These are phyloP conservation scores for Xenus cinereus DNA, from an alignment of 2,113 vertebrate species.

Conservation along the genomic window DNA sequence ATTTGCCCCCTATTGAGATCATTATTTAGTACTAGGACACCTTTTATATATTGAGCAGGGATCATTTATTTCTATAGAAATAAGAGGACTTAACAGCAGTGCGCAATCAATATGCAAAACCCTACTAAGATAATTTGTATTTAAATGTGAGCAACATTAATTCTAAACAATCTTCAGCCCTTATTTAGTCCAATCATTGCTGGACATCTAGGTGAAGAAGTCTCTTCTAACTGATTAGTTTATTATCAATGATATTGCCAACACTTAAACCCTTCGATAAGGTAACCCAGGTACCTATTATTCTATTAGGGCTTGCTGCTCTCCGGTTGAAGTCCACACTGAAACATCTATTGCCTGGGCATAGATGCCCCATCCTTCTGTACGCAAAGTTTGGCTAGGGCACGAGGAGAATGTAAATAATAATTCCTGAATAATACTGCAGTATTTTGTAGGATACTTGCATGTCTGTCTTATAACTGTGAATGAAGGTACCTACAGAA, in stretches of 20 bases:
- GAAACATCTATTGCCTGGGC: neutral
- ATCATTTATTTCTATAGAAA: conserved; percentile 73
- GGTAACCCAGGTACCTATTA: neutral
- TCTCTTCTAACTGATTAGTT: conserved; percentile 28
- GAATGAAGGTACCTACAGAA: neutral
- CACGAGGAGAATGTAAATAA: neutral
- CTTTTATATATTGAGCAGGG: conserved; percentile 60
- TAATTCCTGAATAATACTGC: neutral
- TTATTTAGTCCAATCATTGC: conserved; percentile 27
- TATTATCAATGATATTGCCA: neutral
- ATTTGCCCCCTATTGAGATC: conserved; percentile 49
- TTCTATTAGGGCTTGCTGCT: neutral
- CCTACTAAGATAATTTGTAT: conserved; percentile 49
- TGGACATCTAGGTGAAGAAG: conserved; percentile 1
- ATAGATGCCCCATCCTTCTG: neutral
- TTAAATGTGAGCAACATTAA: conserved; percentile 37
- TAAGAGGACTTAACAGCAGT: conserved; percentile 39
- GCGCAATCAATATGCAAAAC: conserved; percentile 45
- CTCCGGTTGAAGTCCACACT: neutral
- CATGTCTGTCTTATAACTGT: neutral
- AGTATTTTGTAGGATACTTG: neutral
- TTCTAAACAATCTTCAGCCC: conserved; percentile 32
- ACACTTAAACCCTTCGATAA: conserved; percentile 38
- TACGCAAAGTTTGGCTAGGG: neutral
- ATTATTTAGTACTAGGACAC: conserved; percentile 62